Conservation (phyloP, 2,113 vertebrate genomes). For the Rhineura floridana region DNA sequence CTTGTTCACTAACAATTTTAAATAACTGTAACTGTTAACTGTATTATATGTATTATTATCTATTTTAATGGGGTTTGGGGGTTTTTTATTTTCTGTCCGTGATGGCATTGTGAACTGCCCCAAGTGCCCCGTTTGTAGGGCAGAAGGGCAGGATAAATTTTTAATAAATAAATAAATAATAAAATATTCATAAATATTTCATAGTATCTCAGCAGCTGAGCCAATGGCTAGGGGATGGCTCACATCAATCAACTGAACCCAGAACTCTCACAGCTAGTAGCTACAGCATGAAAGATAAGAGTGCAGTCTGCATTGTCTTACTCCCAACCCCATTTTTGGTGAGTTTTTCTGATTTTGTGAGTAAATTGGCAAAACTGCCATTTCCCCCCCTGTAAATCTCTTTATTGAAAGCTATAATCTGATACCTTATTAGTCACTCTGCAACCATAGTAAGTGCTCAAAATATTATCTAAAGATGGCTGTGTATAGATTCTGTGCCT, state of each 20-base stretch:
- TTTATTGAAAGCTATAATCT: not conserved
- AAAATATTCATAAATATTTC: not conserved
- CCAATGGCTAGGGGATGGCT: not conserved
- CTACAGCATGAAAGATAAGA: not conserved
- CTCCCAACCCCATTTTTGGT: not conserved
- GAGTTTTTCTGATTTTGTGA: not conserved
- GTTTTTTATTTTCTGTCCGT: no score
- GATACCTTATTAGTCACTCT: not conserved
- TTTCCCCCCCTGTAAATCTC: not conserved
- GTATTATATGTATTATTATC: no score
- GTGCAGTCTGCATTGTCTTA: not conserved
- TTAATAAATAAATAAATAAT: no score
- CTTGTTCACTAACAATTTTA: not conserved
- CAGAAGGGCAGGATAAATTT: no score
- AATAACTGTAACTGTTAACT: no score
- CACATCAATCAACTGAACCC: no score
- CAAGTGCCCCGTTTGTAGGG: no score
- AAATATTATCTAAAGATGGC: not conserved
- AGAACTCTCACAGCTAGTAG: not conserved
- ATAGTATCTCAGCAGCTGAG: not conserved
- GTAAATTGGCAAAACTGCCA: not conserved
- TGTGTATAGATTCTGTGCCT: not conserved
- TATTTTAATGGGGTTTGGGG: no score
- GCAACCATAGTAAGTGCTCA: not conserved
- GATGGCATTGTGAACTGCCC: no score